A percentile compares a stretch with the other conserved stretches of the same genome.
phyloP scores from a whole-genome alignment of 2,888 invertebrate genomes.

The Imbricaverruca yamaguchii region DNA sequence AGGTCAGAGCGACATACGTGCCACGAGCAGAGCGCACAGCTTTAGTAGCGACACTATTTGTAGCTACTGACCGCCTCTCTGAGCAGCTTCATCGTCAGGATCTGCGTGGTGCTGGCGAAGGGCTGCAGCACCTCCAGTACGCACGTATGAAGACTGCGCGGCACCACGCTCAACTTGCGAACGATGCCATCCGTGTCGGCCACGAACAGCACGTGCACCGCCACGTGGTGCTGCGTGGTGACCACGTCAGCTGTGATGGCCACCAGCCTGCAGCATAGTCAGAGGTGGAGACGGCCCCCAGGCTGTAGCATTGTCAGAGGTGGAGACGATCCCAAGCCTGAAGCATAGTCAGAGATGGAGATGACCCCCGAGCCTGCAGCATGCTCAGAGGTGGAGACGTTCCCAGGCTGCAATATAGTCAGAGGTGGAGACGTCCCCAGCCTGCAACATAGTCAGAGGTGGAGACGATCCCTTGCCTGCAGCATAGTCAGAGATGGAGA shows the following conservation, averaged over 20 bases:
- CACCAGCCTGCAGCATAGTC: background rate
- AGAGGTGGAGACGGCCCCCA: no score
- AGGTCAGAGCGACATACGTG: no score
- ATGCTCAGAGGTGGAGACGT: no score
- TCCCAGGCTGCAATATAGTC: no score
- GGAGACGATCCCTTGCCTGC: no score
- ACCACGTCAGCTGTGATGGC: background rate
- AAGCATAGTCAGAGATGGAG: no score
- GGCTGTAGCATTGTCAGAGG: no score
- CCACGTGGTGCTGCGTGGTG: slow-evolving; percentile 23
- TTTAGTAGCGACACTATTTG: no score
- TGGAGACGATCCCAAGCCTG: no score
- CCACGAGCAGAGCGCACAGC: no score
- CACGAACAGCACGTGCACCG: slow-evolving; percentile 70
- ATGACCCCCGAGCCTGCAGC: no score
- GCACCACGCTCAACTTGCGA: slow-evolving; percentile 70
- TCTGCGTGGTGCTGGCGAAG: slow-evolving; percentile 44
- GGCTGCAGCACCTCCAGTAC: slow-evolving; percentile 79
- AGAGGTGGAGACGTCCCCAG: background rate
- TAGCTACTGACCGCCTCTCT: slow-evolving; percentile 29
- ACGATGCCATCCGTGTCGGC: slow-evolving; percentile 66
- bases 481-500: background rate
- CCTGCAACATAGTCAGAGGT: background rate
- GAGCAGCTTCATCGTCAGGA: slow-evolving; percentile 38
- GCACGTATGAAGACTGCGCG: slow-evolving; percentile 62